These are phyloP conservation scores for Scrobipalpa costella DNA, from an alignment of 2,888 invertebrate genomes.

Conservation along the genomic window DNA sequence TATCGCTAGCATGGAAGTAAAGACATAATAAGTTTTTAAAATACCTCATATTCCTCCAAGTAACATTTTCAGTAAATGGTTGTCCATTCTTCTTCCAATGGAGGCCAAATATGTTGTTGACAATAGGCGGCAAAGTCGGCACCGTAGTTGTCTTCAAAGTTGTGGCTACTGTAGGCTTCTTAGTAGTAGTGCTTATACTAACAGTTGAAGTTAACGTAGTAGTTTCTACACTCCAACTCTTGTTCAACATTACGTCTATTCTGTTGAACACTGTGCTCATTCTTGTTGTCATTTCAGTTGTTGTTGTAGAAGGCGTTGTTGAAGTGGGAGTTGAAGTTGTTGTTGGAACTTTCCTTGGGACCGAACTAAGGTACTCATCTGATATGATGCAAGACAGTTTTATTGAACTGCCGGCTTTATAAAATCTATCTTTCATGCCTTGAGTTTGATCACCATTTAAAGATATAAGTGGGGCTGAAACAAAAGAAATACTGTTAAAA, in stretches of 20 bases:
- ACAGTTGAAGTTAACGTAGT: conserved; percentile 71
- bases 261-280: conserved; percentile 73
- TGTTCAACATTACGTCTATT: conserved; percentile 76
- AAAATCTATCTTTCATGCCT: conserved; percentile 86
- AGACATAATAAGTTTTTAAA: conserved; percentile 15
- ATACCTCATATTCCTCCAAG: conserved; percentile 75
- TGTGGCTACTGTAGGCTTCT: conserved; percentile 55
- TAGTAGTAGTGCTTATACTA: conserved; percentile 69
- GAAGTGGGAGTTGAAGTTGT: conserved; percentile 53
- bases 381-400: conserved; percentile 83
- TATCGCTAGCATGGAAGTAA: no score
- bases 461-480: conserved; percentile 86
- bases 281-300: conserved; percentile 68
- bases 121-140: conserved; percentile 54
- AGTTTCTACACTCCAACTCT: conserved; percentile 78
- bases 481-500: conserved; percentile 22
- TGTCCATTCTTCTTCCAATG: conserved; percentile 76
- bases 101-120: conserved; percentile 73
- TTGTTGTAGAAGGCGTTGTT: conserved; percentile 60
- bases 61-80: conserved; percentile 63
- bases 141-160: conserved; percentile 51
- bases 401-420: conserved; percentile 87
- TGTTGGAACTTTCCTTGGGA: conserved; percentile 54
- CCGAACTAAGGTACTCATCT: conserved; percentile 61
- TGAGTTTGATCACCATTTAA: conserved; percentile 87